These are phyloP conservation scores for Xiphydria camelus DNA, from an alignment of 2,888 invertebrate genomes.

Conservation along the genomic window DNA sequence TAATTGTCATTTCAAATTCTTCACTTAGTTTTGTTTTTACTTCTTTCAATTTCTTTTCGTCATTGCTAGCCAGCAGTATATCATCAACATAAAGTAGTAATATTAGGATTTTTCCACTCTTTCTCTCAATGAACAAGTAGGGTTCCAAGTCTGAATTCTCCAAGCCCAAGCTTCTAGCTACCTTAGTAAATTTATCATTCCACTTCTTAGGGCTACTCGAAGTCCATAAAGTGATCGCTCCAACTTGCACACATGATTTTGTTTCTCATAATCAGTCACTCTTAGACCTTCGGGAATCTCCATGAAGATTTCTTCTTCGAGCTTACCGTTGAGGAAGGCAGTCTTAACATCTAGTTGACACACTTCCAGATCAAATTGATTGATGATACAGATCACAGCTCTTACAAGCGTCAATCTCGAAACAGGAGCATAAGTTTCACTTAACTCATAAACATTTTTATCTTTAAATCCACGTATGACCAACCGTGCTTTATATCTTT, in stretches of 20 bases:
- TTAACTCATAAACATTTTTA: slow-evolving; percentile 14
- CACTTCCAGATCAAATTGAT: slow-evolving; percentile 15
- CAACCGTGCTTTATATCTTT: too few species aligned
- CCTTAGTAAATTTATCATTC: slow-evolving; percentile 23
- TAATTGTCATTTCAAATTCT: slow-evolving; percentile 9
- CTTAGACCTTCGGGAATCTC: too few species aligned
- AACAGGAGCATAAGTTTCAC: slow-evolving; percentile 25
- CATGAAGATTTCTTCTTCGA: too few species aligned
- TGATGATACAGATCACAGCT: too few species aligned
- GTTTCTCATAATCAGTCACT: slow-evolving; percentile 1
- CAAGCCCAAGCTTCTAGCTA: slow-evolving; percentile 16
- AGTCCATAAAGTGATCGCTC: slow-evolving; percentile 16
- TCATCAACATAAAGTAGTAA: slow-evolving; percentile 4
- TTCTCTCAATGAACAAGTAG: slow-evolving; percentile 5
- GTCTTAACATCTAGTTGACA: slow-evolving; percentile 15
- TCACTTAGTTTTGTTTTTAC: slow-evolving; percentile 7
- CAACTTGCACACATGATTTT: slow-evolving; percentile 19
- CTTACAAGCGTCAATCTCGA: slow-evolving; percentile 18
- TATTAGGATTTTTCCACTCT: too few species aligned
- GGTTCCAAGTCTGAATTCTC: slow-evolving; percentile 18
- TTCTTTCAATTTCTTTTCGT: slow-evolving; percentile 15
- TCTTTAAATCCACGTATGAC: too few species aligned
- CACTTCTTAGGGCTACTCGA: slow-evolving; percentile 9
- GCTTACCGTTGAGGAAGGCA: too few species aligned
- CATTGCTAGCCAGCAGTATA: slow-evolving; percentile 12